phyloP scores from a whole-genome alignment of 2,888 invertebrate species.

The Callyntrura guangdongensis region DNA sequence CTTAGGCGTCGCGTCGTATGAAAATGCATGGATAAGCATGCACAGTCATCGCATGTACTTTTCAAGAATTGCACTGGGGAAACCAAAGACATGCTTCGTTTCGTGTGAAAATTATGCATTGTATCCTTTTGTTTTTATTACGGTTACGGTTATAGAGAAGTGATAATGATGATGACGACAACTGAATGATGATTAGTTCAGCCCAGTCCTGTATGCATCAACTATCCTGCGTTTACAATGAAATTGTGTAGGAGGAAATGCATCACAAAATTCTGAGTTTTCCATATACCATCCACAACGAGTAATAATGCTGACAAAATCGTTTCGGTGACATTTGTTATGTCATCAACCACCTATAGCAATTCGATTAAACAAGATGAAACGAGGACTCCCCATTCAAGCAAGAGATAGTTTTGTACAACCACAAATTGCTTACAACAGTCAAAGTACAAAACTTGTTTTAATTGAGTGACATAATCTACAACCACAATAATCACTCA shows the following conservation, averaged over 20 bases:
- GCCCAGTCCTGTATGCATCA: background rate
- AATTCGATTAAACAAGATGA: constrained; percentile 11
- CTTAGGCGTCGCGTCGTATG: too few species aligned
- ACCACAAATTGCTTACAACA: background rate
- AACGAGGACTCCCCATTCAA: background rate
- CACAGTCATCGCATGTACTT: too few species aligned
- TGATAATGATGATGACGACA: constrained; percentile 1
- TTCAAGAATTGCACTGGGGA: background rate
- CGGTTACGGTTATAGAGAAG: background rate
- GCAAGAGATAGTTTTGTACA: background rate
- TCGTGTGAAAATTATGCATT: background rate
- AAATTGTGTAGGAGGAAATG: constrained; percentile 47
- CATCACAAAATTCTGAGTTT: constrained; percentile 21
- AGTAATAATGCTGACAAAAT: background rate
- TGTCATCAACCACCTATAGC: constrained; percentile 31
- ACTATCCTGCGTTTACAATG: background rate
- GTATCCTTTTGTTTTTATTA: constrained; percentile 7
- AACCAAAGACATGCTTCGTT: constrained; percentile 14
- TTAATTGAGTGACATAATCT: constrained; percentile 75
- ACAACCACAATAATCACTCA: constrained; percentile 61
- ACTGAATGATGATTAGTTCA: background rate
- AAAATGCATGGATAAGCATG: background rate
- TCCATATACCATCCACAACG: background rate
- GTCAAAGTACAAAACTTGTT: background rate
- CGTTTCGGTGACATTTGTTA: constrained; percentile 3